These are phyloP conservation scores for Chymomyza costata DNA, from an alignment of 1,140 invertebrate species.

Conservation along the genomic window DNA sequence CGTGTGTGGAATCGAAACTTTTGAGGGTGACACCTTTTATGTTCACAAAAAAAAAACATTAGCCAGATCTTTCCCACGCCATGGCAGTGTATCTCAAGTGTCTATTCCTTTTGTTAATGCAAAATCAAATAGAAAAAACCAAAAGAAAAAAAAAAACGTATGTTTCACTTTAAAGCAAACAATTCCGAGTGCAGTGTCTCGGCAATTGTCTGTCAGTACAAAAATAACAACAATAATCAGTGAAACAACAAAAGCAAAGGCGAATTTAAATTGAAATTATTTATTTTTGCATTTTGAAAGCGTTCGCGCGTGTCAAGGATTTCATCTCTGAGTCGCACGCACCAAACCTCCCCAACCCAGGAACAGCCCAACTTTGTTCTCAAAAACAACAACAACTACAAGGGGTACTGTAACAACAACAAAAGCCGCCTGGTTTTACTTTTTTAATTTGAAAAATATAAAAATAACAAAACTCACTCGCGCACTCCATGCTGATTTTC, in stretches of 20 bases:
- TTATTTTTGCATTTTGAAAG: conserved; percentile 73
- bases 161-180: conserved; percentile 48
- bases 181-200: conserved; percentile 36
- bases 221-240: conserved; percentile 29
- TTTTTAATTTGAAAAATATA: conserved; percentile 72
- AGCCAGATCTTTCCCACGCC: conserved; percentile 21
- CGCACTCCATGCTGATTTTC: conserved; percentile 30
- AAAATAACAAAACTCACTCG: conserved; percentile 56
- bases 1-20: no score
- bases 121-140: conserved; percentile 43
- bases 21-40: neutral
- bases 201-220: conserved; percentile 1
- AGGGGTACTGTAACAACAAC: neutral
- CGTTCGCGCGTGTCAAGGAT: conserved; percentile 68
- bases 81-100: conserved; percentile 1
- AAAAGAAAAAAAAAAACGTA: conserved; percentile 37
- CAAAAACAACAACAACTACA: conserved; percentile 1
- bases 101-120: conserved; percentile 22
- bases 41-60: neutral
- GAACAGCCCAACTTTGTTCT: conserved; percentile 11
- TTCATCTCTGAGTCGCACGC: conserved; percentile 57
- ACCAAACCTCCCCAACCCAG: conserved; percentile 11
- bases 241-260: conserved; percentile 38
- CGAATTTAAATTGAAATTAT: conserved; percentile 73
- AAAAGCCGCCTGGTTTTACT: conserved; percentile 44